These are phyloP conservation scores for Sebastes schlegelii DNA, from an alignment of 2,113 vertebrate genomes.

Conservation along the genomic window DNA sequence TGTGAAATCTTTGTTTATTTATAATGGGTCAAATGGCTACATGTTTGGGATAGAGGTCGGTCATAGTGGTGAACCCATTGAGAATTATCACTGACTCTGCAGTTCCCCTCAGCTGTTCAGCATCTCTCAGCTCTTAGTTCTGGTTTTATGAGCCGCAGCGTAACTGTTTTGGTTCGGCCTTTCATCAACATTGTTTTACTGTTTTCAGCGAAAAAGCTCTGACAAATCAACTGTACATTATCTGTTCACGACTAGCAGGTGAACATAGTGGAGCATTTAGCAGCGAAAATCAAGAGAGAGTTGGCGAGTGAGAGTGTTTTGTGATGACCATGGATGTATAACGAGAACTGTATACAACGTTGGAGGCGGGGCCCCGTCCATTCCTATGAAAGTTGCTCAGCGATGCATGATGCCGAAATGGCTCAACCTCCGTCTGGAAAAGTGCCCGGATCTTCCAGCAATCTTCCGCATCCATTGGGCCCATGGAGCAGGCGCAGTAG, in stretches of 20 bases:
- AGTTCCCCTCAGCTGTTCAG: background rate
- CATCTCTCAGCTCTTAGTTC: background rate
- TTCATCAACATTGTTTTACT: background rate
- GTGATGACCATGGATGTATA: too few relatives aligned
- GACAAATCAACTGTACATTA: background rate
- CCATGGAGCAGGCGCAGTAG: too few relatives aligned
- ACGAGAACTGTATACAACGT: too few relatives aligned
- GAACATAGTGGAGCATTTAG: background rate
- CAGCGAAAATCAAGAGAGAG: background rate
- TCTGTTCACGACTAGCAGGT: background rate
- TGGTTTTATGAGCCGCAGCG: background rate
- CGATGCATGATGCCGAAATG: too few relatives aligned
- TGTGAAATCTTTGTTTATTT: background rate
- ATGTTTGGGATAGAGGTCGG: background rate
- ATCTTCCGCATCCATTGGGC: too few relatives aligned
- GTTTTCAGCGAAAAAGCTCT: background rate
- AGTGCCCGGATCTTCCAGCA: too few relatives aligned
- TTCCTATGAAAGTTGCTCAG: too few relatives aligned
- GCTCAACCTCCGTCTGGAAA: too few relatives aligned
- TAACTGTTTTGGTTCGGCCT: background rate
- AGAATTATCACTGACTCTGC: background rate
- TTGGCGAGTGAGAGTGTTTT: too few relatives aligned
- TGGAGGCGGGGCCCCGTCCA: too few relatives aligned
- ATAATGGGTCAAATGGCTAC: background rate
- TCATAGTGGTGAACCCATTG: background rate